phyloP scores from a whole-genome alignment of 2,113 vertebrate species.

The Chamaea fasciata region DNA sequence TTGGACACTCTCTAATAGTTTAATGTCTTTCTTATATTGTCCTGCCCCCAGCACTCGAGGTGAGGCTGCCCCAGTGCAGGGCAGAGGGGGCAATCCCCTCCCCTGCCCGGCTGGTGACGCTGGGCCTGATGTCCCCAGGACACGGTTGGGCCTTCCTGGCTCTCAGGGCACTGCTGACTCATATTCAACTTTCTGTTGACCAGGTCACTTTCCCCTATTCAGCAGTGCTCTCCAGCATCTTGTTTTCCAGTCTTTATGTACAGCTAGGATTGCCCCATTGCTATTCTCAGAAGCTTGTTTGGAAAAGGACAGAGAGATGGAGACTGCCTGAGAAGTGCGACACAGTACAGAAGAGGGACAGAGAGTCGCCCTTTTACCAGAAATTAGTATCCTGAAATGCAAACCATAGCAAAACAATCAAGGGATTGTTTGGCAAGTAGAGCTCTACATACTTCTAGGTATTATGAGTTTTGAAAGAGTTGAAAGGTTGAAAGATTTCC shows the following conservation, averaged over 20 bases:
- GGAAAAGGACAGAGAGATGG: background rate
- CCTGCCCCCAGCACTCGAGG: background rate
- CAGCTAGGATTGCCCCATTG: background rate
- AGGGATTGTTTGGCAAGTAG: background rate
- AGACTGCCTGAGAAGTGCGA: background rate
- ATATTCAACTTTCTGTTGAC: background rate
- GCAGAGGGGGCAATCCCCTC: background rate
- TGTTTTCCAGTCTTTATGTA: background rate
- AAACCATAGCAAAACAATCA: background rate
- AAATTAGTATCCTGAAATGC: background rate
- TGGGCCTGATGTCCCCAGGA: background rate
- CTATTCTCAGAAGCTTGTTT: background rate
- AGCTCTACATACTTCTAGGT: background rate
- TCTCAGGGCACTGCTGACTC: background rate
- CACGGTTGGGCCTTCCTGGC: too few species aligned
- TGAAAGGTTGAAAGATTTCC: background rate
- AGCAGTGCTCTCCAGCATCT: background rate
- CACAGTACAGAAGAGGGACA: background rate
- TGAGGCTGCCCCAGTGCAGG: background rate
- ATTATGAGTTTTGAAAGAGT: background rate
- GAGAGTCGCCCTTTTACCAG: background rate
- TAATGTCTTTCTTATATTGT: background rate
- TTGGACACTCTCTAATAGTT: background rate
- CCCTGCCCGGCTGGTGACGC: rapidly evolving
- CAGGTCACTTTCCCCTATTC: background rate